Conservation (phyloP, 2,888 invertebrate species). For the Sipha maydis region DNA sequence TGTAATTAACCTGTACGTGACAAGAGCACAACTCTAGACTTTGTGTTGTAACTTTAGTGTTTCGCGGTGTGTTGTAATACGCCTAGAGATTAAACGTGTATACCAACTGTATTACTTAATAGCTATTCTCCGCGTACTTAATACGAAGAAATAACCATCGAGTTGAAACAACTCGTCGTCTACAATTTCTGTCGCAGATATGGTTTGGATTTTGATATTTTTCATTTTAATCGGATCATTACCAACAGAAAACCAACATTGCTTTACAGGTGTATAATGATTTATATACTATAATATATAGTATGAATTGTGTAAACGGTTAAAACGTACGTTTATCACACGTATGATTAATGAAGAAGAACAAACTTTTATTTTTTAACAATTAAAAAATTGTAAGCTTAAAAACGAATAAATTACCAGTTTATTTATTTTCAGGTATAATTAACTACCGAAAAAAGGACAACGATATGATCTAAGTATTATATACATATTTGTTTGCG, state of each 20-base stretch:
- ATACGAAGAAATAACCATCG: background rate
- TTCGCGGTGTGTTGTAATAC: background rate
- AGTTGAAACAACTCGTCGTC: background rate
- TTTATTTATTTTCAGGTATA: background rate
- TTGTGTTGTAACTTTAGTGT: constrained; percentile 2
- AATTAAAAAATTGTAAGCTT: background rate
- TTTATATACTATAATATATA: too few relatives aligned
- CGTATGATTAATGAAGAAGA: background rate
- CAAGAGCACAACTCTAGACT: constrained; percentile 33
- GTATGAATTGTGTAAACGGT: background rate
- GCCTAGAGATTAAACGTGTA: constrained; percentile 5
- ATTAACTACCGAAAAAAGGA: background rate
- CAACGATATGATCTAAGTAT: background rate
- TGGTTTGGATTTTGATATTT: background rate
- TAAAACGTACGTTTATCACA: background rate
- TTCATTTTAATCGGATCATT: background rate
- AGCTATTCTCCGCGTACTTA: background rate
- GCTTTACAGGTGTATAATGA: background rate
- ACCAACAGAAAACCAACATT: background rate
- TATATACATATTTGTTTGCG: background rate
- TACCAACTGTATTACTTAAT: background rate
- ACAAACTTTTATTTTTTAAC: background rate
- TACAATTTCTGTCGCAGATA: background rate
- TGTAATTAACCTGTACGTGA: constrained; percentile 41
- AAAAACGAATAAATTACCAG: background rate